Percentiles rank a stretch among this genome's conserved stretches.
phyloP scores from a whole-genome alignment of 2,888 invertebrate species.

The Ischnura elegans region DNA sequence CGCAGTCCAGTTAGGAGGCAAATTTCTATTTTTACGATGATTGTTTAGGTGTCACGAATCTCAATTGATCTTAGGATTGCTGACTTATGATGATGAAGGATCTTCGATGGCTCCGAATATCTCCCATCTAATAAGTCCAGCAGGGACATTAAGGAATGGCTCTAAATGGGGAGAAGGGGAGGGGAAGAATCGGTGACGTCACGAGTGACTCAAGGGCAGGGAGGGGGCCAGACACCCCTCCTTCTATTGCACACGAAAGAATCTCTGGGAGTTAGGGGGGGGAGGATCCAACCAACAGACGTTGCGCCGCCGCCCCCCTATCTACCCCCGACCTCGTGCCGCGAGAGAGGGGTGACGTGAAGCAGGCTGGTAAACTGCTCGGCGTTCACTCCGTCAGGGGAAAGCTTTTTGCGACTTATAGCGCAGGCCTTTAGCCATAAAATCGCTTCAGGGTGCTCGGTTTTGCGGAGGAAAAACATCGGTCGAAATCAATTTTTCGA shows the following conservation, averaged over 20 bases:
- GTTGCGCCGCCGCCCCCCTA: background rate
- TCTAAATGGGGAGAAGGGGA: background rate
- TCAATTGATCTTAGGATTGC: too few species aligned
- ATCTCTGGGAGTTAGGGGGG: background rate
- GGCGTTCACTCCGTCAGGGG: background rate
- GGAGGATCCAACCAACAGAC: background rate
- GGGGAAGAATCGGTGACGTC: slow-evolving; percentile 44
- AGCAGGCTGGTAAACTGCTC: background rate
- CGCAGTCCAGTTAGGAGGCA: too few species aligned
- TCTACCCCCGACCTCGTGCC: background rate
- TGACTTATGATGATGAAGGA: too few species aligned
- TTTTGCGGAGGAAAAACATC: too few species aligned
- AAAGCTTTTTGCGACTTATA: background rate
- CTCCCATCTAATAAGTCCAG: too few species aligned
- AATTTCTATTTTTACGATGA: too few species aligned
- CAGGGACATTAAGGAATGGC: too few species aligned
- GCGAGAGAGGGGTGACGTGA: background rate
- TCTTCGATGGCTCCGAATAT: too few species aligned
- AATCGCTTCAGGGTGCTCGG: too few species aligned
- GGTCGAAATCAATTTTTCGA: too few species aligned
- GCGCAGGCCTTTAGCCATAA: too few species aligned
- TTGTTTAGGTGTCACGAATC: too few species aligned
- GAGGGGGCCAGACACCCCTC: background rate
- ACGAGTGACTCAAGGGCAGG: slow-evolving; percentile 44
- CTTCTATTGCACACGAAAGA: background rate